Base-by-base conservation (phyloP, 2,888 invertebrate species). In the Sturmia bella region DNA sequence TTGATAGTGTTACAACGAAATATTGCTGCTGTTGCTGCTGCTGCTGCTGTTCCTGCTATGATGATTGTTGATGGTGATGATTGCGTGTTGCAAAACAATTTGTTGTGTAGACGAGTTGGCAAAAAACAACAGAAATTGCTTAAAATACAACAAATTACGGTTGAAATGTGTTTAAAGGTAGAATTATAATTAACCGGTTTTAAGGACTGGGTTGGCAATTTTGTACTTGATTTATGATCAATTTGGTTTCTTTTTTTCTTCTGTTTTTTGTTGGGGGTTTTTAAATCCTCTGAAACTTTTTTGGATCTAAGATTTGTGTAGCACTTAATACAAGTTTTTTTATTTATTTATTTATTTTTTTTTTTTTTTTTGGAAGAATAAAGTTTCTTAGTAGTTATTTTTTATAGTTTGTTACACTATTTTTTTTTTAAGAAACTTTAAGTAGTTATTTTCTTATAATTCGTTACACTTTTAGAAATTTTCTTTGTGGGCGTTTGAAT, bases 81-180 rank as follows among this genome's bases (percentile, higher is more conserved):
- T 81, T 73, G 81, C 81, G 73, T 81, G 81, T 74, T 77, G 56
- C 73, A 73, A 77, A 37, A 52, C 52, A 68, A 77, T 81, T 81
- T 81, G 73, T 81, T 64, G 32, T 39, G 45, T 45, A 74, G 68
- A 64, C 74, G 56, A 48, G 39, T 70, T 72, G 27, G 32, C 21
- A 15, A 37, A 45, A 17, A 72, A 43, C 7, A 45, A 63, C 5
- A 27, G 6, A 27, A 27, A 27, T 6, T 32, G 32, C 13, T 45
- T 63, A 21, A 64, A 74, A 56, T 73, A 54, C 64, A 74, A 64
- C 63, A 64, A 64, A 74, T 74, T 54, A 56, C 17, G 45, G 15
- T 45, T 74, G 54, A 74, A 74, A 64, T 37, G 54, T 74, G 24
- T 64, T 21, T 52, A 45, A 72, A 63, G 73, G 48, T 73, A 54